Conservation (phyloP, 2,888 invertebrate genomes). For the Notodromas monacha region DNA sequence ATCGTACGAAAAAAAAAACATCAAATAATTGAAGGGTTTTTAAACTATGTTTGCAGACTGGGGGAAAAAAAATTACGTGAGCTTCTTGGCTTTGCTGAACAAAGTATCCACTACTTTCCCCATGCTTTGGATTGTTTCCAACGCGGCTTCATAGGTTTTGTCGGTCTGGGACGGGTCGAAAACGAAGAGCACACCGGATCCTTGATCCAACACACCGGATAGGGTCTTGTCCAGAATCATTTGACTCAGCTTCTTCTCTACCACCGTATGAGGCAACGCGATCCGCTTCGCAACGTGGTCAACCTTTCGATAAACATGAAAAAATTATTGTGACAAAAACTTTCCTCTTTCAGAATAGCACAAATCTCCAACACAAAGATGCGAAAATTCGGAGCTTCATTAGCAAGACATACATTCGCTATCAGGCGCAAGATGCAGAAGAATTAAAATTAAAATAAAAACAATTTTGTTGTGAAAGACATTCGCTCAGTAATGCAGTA, state of each 20-base stretch:
- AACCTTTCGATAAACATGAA: conserved; percentile 12
- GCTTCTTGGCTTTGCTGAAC: conserved; percentile 94
- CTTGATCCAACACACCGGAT: conserved; percentile 87
- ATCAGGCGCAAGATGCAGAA: too few species aligned
- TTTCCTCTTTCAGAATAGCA: too few species aligned
- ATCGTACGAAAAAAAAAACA: too few species aligned
- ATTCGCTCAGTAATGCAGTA: too few species aligned
- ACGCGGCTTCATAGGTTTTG: conserved; percentile 82
- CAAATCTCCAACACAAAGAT: too few species aligned
- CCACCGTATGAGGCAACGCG: conserved; percentile 53
- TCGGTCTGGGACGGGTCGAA: conserved; percentile 81
- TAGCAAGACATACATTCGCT: too few species aligned
- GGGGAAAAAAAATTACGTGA: conserved; percentile 29
- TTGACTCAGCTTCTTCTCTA: conserved; percentile 94
- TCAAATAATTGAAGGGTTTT: too few species aligned
- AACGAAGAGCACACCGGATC: conserved; percentile 83
- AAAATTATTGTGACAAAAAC: too few species aligned
- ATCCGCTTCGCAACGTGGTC: conserved; percentile 68
- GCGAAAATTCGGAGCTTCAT: too few species aligned
- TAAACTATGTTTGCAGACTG: too few species aligned
- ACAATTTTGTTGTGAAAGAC: too few species aligned
- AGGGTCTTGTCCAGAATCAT: conserved; percentile 98
- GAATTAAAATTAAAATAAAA: too few species aligned
- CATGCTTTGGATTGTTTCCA: conserved; percentile 95
- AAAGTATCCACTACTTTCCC: conserved; percentile 96